Evolutionary conservation across 92 coral and sea anemone species (phyloP), one percentile per base, ranked within the genome.

Genomic region (Pocillopora meandrina): DNA sequence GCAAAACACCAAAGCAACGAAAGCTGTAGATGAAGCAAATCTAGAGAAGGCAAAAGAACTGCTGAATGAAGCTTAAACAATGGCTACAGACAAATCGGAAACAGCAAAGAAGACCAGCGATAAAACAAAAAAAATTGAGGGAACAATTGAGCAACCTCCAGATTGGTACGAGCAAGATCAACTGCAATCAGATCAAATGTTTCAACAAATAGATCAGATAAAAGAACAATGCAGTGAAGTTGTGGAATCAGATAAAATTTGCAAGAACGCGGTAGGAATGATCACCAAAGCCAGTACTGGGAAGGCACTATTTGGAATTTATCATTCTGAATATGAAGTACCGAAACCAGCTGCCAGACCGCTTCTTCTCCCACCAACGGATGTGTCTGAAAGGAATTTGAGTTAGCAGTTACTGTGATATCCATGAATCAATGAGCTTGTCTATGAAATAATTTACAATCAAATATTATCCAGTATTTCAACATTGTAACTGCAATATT

Each of bases 251-350:
- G 23, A 59, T 60, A 76, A 82, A 14, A 34, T 76, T 13, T 87
- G 57, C 71, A 82, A 87, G 0, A 87, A 61, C 59, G 62, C 64
- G 59, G 70, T 74, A 67, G 90, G 75, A 61, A 74, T 87, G 15
- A 80, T 87, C 20, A 57, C 61, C 20, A 81, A 57, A 47, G 86
- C 86, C 35, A 87, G 90, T 60, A 77, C 70, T 2, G 90, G 87
- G 1, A 78, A 75, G 36, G 90, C 87, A 13, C 23, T 87, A 2
- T 81, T 87, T 68, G 90, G 90, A 5, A 81, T 87, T 64, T 87
- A 65, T 72, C 70, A 65, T 8, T 87, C 90, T 47, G 76, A 87
- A 42, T 87, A 87, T 23, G 56, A 76, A 20, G 60, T 63, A 20
- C 82, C 87, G 13, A 61, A 31, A 36, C 16, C 83, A 19, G 87